phyloP scores from a whole-genome alignment of 2,113 vertebrate species.

The Coptodon rendalli region DNA sequence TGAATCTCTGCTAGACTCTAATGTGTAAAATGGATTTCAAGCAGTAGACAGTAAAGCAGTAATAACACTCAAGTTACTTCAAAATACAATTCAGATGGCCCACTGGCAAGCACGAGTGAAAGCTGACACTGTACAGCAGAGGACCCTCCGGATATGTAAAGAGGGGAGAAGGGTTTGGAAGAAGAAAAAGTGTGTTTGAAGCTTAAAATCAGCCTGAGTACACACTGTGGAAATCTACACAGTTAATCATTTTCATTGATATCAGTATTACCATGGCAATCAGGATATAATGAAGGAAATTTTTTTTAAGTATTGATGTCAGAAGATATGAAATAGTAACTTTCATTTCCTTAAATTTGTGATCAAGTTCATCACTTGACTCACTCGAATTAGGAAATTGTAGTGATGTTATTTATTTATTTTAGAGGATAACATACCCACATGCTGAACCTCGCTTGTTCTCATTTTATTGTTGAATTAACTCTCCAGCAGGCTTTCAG shows the following conservation, averaged over 20 bases:
- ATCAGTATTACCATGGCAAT: neutral
- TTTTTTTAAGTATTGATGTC: neutral
- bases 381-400: neutral
- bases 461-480: neutral
- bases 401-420: neutral
- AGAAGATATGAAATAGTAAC: neutral
- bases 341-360: neutral
- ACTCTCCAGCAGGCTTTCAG: neutral
- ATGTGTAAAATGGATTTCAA: conserved; percentile 42
- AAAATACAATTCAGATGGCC: conserved; percentile 3
- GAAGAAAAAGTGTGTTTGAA: neutral
- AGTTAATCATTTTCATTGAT: neutral
- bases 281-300: neutral
- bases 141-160: neutral
- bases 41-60: neutral
- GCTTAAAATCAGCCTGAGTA: neutral
- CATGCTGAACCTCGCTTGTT: neutral
- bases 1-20: conserved; percentile 21
- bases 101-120: neutral
- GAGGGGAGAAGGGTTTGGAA: neutral
- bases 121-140: neutral
- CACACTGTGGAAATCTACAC: neutral
- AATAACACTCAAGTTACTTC: conserved; percentile 18
- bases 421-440: neutral
- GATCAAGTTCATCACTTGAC: neutral